Percentiles rank a stretch among this genome's conserved stretches.
phyloP scores from a whole-genome alignment of 2,113 vertebrate species.

The Sinocyclocheilus anophthalmus region DNA sequence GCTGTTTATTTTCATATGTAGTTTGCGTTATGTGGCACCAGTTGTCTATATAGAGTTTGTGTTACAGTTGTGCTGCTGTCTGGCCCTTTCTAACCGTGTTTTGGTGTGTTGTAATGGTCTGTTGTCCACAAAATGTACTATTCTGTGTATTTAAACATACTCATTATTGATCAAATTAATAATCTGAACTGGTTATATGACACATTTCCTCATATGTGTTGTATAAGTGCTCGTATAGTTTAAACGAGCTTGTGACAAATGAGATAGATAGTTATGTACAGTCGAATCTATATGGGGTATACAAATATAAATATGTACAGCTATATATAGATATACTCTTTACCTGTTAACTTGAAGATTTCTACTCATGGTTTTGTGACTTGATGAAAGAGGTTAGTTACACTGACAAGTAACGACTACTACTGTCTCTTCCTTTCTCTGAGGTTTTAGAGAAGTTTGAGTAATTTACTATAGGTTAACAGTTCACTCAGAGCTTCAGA shows the following conservation, averaged over 20 bases:
- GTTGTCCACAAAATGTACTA: background rate
- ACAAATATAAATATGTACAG: background rate
- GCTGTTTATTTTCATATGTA: background rate
- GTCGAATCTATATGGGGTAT: background rate
- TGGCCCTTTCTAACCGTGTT: background rate
- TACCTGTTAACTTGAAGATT: background rate
- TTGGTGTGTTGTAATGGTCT: background rate
- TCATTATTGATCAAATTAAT: background rate
- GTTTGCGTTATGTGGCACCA: background rate
- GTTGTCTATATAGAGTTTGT: background rate
- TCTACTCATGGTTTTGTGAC: background rate
- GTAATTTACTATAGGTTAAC: background rate
- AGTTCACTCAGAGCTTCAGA: background rate
- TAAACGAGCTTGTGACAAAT: background rate
- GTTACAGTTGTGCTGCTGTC: background rate
- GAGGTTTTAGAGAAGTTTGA: conserved; percentile 5
- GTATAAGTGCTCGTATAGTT: background rate
- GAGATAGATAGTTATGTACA: background rate
- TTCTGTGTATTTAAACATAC: background rate
- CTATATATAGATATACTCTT: background rate
- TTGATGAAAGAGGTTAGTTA: background rate
- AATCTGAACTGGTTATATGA: background rate
- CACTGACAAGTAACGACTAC: background rate
- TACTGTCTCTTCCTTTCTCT: background rate
- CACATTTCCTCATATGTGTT: background rate